Base-by-base conservation (phyloP, 2,888 invertebrate species). In the Chironomus riparius region DNA sequence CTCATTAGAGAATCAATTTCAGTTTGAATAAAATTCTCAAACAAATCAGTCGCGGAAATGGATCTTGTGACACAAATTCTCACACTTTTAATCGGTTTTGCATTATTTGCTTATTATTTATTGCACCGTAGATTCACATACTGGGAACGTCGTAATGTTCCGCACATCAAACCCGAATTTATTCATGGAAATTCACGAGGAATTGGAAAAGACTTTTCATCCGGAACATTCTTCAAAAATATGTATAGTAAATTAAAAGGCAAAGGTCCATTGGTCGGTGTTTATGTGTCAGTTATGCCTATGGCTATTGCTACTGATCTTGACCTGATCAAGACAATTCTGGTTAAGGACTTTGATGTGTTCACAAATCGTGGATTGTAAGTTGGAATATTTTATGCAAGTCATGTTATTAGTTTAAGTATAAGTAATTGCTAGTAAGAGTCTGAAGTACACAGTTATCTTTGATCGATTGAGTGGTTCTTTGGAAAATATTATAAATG, bases 131-230 rank as follows among this genome's bases (percentile, higher is more conserved):
- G 50, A 5, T 77, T 68, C 22, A 24, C 70, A 12, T 69, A 62
- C 18, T 78, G 78, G 78, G 70, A 76, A 13, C 50, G 68, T 47
- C 61, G 62, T 24, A 76, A 77, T 48, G 77, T 79, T 15, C 77
- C 78, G 13, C 73, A 74, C 62, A 10, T 78, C 1, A 50, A 73
- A 56, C 78, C 79, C 4, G 24, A 47, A 65, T 77, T 78, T 72
- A 77, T 78, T 6, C 77, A 74, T 21, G 79, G 79, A 2, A 78
- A 78, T 69, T 69, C 76, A 10, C 65, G 50, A 22, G 76, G 77
- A 38, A 47, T 70, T 70, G 47, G 62, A 15, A 24, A 56, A 22
- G 24, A 10, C 2, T 22, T 70, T 47, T 70, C 50, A 50, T 48
- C 15, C 22, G 12, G 56, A 21, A 47, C 47, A 38, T 62, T 18